Base-by-base conservation (phyloP, 2,113 vertebrate species). In the Oncorhynchus clarkii region DNA sequence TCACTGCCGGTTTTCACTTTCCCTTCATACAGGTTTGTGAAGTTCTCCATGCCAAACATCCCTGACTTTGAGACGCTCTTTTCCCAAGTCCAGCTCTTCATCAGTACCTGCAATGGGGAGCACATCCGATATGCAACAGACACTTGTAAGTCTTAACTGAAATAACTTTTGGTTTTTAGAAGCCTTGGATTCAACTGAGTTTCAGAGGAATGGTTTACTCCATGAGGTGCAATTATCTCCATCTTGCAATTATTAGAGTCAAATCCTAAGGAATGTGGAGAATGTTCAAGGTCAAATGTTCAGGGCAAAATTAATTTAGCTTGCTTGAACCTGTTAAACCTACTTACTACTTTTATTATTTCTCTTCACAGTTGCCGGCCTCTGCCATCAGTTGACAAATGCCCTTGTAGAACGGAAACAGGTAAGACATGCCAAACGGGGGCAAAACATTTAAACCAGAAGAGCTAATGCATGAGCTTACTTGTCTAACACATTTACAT, bases 11-110 rank as follows among this genome's bases (percentile, higher is more conserved):
- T 66, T 77, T 34, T 74, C 14, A n/a, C 54, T 31, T 87, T 12
- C 82, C 26, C 29, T 34, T 59, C 31, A 81, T 88, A n/a, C 83
- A 99, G 98, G 93, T 99, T 99, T 92, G 98, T 99, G 88, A 99
- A 99, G 94, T 99, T 99, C 92, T 99, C 98, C 89, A 99, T 99
- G 98, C 98, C 98, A 95, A 99, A 96, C 93, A 96, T 98, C 94
- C 97, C 98, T 77, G 97, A 99, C 91, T 99, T 99, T 78, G 98
- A 99, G 93, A 99, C 97, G 0, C 92, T 99, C 78, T 99, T 99
- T 93, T 99, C 97, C 70, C 98, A 99, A 93, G 97, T 98, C 87
- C 98, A 99, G 89, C 96, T 99, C 86, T 99, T 99, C 92, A 99
- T 99, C 91, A 98, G 98, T 89, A 98, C 98, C 81, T 99, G 97